Base-by-base conservation (phyloP, 1,140 invertebrate species). In the Eriosoma lanigerum region DNA sequence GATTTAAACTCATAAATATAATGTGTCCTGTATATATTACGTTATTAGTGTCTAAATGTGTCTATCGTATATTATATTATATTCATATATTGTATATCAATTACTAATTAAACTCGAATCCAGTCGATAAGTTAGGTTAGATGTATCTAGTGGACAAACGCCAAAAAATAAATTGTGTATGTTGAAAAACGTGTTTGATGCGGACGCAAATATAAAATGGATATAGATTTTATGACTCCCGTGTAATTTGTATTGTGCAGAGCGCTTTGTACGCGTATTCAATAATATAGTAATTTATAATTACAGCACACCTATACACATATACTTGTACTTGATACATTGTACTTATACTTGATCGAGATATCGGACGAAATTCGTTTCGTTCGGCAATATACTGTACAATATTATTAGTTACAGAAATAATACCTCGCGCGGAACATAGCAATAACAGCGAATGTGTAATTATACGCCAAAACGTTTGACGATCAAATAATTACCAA, bases 391-490 rank as follows among this genome's bases (percentile, higher is more conserved):
- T n/a, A n/a, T n/a, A n/a, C n/a, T n/a, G n/a, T n/a, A n/a, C n/a
- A n/a, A n/a, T n/a, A n/a, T n/a, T n/a, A n/a, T n/a, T n/a, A n/a
- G n/a, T n/a, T n/a, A n/a, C n/a, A n/a, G n/a, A 6, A 29, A 62
- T 29, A 29, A 29, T 29, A 29, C n/a, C n/a, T n/a, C n/a, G n/a
- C n/a, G n/a, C n/a, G n/a, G n/a, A 60, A 62, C 26, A 29, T 58
- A 26, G 24, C 8, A 24, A 24, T 24, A n/a, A 3, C 1, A 64
- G 29, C 60, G n/a, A 64, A 64, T 29, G 29, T 32, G 60, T 3
- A 64, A 66, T n/a, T n/a, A 66, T 66, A 66, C 38, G 32, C 32
- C 32, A 21, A 66, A 66, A 66, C 62, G 19, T 66, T 66, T 66
- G 44, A 66, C 62, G 32, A 44, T n/a, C 38, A 44, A 66, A 66